phyloP scores from a whole-genome alignment of 1,140 invertebrate species.

The silkworm (Bombyx mori) region DNA sequence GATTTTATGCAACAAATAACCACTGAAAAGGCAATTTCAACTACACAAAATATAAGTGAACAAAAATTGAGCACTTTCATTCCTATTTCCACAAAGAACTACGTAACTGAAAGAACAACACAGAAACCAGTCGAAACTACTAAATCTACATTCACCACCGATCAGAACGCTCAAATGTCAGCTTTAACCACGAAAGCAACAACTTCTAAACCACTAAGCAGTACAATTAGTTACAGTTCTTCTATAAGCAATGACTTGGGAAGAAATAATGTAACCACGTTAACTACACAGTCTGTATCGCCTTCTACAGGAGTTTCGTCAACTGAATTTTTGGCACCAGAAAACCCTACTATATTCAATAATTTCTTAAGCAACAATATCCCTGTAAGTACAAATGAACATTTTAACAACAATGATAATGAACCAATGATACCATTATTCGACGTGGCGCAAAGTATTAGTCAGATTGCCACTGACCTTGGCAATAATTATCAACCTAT shows the following conservation, averaged over 20 bases:
- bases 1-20: no score
- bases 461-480: constrained; percentile 62
- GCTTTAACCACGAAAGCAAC: constrained; percentile 15
- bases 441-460: constrained; percentile 62
- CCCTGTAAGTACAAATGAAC: constrained; percentile 13
- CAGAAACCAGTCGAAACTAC: constrained; percentile 13
- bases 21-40: constrained; percentile 14
- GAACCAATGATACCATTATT: constrained; percentile 40
- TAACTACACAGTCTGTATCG: constrained; percentile 58
- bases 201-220: constrained; percentile 24
- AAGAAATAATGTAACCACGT: constrained; percentile 46
- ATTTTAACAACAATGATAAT: constrained; percentile 18
- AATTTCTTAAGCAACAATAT: constrained; percentile 12
- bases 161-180: constrained; percentile 15
- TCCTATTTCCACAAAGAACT: constrained; percentile 34
- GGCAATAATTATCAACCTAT: constrained; percentile 39
- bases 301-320: constrained; percentile 43
- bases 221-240: constrained; percentile 18
- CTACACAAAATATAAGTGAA: constrained; percentile 16
- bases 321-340: constrained; percentile 34
- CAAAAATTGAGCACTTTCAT: constrained; percentile 34
- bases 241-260: constrained; percentile 26
- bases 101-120: constrained; percentile 30
- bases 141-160: constrained; percentile 13
- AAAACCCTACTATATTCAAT: constrained; percentile 13